Evolutionary conservation across 2,113 vertebrate species (phyloP), one percentile per base, ranked within the genome.

Genomic region (Chelonoidis abingdonii): DNA sequence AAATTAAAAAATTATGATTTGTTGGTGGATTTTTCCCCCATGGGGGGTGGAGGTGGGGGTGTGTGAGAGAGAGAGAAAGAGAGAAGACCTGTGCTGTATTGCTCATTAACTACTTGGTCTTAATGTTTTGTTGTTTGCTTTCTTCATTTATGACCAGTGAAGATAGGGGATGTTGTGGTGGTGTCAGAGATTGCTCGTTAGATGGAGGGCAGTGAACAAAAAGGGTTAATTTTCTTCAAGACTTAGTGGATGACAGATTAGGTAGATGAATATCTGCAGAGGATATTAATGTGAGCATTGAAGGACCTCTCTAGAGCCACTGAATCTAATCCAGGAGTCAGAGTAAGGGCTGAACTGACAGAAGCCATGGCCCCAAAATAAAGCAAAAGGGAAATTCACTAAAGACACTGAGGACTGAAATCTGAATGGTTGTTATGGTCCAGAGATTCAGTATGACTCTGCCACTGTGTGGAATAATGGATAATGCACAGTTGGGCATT

Each of bases 281-380:
- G n/a, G 49, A 8, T 59, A 54, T 65, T 12, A 56, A 5, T 13
- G 22, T 3, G n/a, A 83, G 17, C 35, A 72, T 1, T 2, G 72
- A n/a, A 83, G 86, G 19, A 14, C 8, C 12, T 88, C 35, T 14
- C 6, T 35, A 9, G 44, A 59, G 7, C 50, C 14, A 0, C 0
- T 8, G 9, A 7, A 69, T n/a, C 35, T n/a, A n/a, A n/a, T 50
- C 72, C 93, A 54, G 62, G 44, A 47, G 41, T 65, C 76, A 79
- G 49, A 47, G 27, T 5, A 78, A 56, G 38, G 83, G 81, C 59
- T 81, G 86, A 78, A 72, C 22, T 47, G 25, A 21, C 56, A 21
- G 38, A 84, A 84, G 88, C 35, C 62, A 75, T 21, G 80, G 49
- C 8, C 44, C 4, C 10, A 52, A 12, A 14, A n/a, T 86, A 88